A percentile compares a stretch with the other conserved stretches of the same genome.
These are phyloP conservation scores for Argyrosomus regius DNA, from an alignment of 2,797 vertebrate species.

Conservation along the genomic window DNA sequence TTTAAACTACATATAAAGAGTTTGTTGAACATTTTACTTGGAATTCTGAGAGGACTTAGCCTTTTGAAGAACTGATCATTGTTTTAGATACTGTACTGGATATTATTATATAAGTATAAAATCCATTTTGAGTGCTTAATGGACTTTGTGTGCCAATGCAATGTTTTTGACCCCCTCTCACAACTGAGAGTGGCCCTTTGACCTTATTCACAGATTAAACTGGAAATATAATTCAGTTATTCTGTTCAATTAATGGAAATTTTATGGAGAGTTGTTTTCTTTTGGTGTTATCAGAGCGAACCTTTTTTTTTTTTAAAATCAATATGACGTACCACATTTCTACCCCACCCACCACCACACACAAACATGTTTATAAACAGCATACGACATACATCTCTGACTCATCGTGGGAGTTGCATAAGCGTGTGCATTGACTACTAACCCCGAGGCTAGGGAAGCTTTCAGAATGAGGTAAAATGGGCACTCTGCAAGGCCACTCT, in stretches of 20 bases:
- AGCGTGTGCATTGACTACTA: constrained; percentile 23
- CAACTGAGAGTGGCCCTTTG: not conserved
- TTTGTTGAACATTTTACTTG: too few species aligned
- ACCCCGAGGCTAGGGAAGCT: constrained; percentile 41
- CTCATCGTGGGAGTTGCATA: constrained; percentile 45
- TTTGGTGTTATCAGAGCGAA: not conserved
- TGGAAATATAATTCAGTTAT: not conserved
- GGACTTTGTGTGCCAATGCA: not conserved
- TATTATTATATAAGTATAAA: not conserved
- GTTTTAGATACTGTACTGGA: not conserved
- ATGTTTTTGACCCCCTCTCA: constrained; percentile 1
- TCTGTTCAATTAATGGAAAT: fast-evolving
- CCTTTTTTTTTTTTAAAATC: not conserved
- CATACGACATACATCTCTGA: constrained; percentile 34
- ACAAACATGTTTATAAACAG: constrained; percentile 39
- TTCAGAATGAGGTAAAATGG: constrained; percentile 37
- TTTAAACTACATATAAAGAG: too few species aligned
- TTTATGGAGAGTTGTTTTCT: not conserved
- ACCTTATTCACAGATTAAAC: not conserved
- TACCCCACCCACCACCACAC: not conserved
- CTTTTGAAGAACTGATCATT: constrained; percentile 1
- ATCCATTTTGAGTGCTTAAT: not conserved
- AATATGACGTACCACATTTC: constrained; percentile 1
- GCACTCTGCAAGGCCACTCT: constrained; percentile 46
- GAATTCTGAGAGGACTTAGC: not conserved